Evolutionary conservation across 2,797 vertebrate genomes (phyloP).

Genomic region (Dendrocincla tyrannina): DNA sequence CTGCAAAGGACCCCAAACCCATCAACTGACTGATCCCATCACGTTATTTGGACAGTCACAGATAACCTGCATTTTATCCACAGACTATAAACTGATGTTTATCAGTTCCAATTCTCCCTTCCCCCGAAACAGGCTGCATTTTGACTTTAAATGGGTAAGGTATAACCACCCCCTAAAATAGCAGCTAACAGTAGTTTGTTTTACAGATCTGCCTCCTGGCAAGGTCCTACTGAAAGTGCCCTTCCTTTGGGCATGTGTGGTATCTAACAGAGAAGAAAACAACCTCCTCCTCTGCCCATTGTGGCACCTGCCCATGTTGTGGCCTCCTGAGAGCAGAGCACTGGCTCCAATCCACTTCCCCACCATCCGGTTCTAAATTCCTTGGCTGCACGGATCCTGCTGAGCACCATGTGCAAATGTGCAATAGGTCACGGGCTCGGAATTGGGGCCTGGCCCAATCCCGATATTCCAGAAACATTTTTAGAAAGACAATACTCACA

Average conservation of each 20-base stretch:
- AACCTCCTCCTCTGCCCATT: background rate
- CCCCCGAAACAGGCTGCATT: background rate
- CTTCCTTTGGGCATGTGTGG: background rate
- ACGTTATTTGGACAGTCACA: background rate
- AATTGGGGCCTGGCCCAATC: conserved; percentile 39
- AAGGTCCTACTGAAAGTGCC: background rate
- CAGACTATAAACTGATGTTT: background rate
- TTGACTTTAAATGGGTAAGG: background rate
- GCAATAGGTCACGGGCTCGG: conserved; percentile 54
- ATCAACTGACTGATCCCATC: background rate
- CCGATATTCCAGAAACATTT: conserved; percentile 53
- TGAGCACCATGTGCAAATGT: conserved; percentile 40
- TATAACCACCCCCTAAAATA: background rate
- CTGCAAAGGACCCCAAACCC: background rate
- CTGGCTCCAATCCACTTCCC: conserved; percentile 49
- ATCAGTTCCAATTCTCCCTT: background rate
- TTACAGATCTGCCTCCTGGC: background rate
- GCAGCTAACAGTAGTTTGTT: background rate
- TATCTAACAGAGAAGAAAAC: background rate
- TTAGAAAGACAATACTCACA: conserved; percentile 54
- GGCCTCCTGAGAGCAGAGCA: conserved; percentile 13
- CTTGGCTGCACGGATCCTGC: conserved; percentile 40
- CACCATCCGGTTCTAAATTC: conserved; percentile 53
- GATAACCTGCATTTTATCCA: background rate
- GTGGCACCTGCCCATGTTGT: conserved; percentile 1